Conservation (phyloP, 2,888 invertebrate genomes). For the Thymelicus lineola region DNA sequence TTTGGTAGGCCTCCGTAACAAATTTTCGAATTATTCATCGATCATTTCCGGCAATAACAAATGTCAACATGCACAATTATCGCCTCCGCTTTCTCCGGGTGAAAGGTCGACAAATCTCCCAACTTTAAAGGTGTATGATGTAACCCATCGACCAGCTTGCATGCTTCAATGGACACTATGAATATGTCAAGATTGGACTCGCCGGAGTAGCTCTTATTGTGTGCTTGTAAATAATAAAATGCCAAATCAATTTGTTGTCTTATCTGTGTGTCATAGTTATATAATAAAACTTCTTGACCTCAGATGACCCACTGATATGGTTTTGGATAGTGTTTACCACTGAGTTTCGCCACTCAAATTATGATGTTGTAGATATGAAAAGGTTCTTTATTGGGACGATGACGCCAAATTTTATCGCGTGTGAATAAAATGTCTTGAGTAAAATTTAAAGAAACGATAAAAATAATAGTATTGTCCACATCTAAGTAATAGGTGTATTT, state of each 20-base stretch:
- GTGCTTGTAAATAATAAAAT: conserved; percentile 25
- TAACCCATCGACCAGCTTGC: conserved; percentile 12
- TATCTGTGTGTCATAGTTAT: conserved; percentile 8
- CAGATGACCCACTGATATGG: conserved; percentile 21
- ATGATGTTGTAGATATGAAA: conserved; percentile 12
- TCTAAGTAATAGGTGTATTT: no score
- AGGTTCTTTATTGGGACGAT: background rate
- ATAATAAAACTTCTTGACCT: conserved; percentile 25
- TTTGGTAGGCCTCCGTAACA: conserved; percentile 32
- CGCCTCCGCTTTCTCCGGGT: conserved; percentile 42
- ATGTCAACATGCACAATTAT: conserved; percentile 43
- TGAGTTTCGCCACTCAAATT: conserved; percentile 8
- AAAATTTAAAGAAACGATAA: conserved; percentile 4
- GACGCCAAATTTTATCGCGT: background rate
- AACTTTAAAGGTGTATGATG: conserved; percentile 31
- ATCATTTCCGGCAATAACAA: conserved; percentile 37
- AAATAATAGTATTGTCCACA: no score
- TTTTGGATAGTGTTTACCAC: conserved; percentile 9
- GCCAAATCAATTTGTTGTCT: conserved; percentile 25
- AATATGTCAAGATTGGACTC: conserved; percentile 19
- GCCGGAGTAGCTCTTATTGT: conserved; percentile 24
- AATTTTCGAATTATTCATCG: conserved; percentile 29
- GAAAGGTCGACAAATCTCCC: conserved; percentile 39
- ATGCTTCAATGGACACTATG: background rate
- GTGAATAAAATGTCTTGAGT: background rate